Evolutionary conservation across 64 coral and sea anemone species (phyloP).

Genomic region (Montipora cactus): DNA sequence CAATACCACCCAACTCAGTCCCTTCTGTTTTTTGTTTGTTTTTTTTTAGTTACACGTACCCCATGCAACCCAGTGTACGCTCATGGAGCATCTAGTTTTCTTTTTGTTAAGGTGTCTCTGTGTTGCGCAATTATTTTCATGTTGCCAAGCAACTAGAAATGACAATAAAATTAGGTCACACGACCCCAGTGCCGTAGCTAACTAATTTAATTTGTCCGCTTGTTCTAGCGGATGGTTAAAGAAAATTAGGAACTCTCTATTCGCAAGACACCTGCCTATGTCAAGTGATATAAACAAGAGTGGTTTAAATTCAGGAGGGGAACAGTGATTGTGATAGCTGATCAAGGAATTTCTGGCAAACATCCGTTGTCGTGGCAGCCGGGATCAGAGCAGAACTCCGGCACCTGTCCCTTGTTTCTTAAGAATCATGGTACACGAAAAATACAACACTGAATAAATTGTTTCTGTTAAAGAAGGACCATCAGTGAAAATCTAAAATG

Average conservation of each 20-base stretch:
- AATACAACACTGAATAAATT: background rate
- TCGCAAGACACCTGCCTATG: background rate
- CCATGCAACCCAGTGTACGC: too few species aligned
- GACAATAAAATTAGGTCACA: conserved; percentile 7
- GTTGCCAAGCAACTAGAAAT: conserved; percentile 19
- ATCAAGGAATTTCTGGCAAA: conserved; percentile 27
- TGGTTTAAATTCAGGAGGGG: background rate
- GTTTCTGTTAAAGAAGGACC: background rate
- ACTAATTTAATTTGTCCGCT: background rate
- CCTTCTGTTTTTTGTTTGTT: too few species aligned
- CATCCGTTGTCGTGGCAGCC: background rate
- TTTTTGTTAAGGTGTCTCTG: background rate
- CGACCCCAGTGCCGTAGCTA: background rate
- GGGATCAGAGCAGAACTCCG: too few species aligned
- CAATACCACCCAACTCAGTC: too few species aligned
- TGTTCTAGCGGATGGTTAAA: background rate
- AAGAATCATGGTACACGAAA: background rate
- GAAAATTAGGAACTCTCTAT: background rate
- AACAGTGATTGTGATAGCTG: background rate
- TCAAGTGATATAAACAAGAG: background rate
- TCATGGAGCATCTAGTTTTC: too few species aligned
- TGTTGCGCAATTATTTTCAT: background rate
- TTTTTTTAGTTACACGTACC: too few species aligned
- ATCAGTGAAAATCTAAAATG: background rate
- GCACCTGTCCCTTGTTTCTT: background rate